Conservation (phyloP, 2,797 vertebrate species). For the Octomys mimax region DNA sequence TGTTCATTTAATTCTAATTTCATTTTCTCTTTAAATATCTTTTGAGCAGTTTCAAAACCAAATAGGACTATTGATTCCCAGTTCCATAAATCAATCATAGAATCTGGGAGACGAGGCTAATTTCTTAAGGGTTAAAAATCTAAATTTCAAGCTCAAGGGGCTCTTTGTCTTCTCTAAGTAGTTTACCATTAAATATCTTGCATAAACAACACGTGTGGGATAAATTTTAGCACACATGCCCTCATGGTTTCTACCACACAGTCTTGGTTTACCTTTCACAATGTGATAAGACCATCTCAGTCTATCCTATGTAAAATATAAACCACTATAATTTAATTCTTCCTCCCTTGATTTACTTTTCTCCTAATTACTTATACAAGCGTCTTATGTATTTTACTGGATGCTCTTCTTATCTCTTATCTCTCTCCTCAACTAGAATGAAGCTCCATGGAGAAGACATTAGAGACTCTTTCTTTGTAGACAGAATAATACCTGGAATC, state of each 20-base stretch:
- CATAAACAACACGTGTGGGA: not conserved
- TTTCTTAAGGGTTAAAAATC: not conserved
- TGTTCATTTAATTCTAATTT: constrained; percentile 32
- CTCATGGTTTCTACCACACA: not conserved
- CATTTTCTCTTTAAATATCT: not conserved
- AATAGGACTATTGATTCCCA: not conserved
- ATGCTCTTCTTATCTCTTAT: not conserved
- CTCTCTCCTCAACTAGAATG: not conserved
- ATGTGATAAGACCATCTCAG: not conserved
- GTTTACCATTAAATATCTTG: not conserved
- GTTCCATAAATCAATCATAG: not conserved
- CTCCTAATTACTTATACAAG: not conserved
- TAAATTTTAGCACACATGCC: not conserved
- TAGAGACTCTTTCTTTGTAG: not conserved
- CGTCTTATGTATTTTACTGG: not conserved
- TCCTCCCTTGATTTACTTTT: not conserved
- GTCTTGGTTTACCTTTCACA: not conserved
- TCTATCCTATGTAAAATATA: not conserved
- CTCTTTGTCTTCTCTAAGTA: not conserved
- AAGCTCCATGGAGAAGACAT: not conserved
- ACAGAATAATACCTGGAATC: not conserved
- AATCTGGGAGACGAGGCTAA: not conserved
- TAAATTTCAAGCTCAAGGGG: not conserved
- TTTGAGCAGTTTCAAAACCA: not conserved
- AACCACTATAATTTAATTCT: not conserved